Evolutionary conservation across 2,113 vertebrate genomes (phyloP).

Genomic region (Chloebia gouldiae): DNA sequence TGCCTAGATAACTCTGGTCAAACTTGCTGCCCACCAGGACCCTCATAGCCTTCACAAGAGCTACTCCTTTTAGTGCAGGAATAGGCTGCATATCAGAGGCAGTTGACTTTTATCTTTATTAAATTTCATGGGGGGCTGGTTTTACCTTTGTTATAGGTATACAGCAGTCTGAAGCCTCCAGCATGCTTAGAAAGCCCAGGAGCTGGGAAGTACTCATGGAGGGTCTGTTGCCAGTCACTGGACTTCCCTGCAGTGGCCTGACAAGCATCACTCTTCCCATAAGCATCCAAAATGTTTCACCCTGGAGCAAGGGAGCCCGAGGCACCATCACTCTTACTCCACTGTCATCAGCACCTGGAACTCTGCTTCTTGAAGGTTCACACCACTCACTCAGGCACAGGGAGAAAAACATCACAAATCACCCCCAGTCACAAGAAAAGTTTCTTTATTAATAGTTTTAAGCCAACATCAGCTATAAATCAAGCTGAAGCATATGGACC

Average conservation of each 20-base stretch:
- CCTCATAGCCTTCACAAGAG: background rate
- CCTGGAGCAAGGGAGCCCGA: background rate
- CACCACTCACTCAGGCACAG: background rate
- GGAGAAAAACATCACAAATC: background rate
- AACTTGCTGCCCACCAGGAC: background rate
- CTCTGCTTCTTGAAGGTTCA: background rate
- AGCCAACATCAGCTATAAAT: background rate
- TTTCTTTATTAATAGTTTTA: background rate
- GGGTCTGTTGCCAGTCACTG: background rate
- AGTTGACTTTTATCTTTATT: background rate
- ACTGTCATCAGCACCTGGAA: background rate
- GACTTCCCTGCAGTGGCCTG: background rate
- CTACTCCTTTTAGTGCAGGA: background rate
- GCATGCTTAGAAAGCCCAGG: background rate
- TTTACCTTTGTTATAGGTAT: background rate
- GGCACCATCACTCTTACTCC: background rate
- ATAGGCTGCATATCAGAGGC: background rate
- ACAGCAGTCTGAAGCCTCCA: background rate
- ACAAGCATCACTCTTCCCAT: background rate
- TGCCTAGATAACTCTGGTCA: background rate
- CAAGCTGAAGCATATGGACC: fast-evolving
- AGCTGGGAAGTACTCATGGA: background rate
- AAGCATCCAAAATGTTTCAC: background rate
- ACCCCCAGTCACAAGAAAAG: background rate
- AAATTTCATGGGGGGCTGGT: background rate